Conservation (phyloP, 1,140 invertebrate genomes). For the Plutomurus gul region DNA sequence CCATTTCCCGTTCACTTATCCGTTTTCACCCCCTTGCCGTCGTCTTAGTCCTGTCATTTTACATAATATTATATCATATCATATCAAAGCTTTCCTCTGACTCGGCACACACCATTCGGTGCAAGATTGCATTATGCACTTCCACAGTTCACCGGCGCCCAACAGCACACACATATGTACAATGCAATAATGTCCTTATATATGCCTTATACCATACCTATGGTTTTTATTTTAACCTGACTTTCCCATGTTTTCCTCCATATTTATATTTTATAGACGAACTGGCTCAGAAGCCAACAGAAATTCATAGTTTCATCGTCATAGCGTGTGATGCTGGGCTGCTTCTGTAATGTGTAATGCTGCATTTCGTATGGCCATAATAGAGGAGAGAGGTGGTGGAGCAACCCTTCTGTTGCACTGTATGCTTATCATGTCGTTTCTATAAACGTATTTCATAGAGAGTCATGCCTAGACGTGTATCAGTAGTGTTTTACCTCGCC, state of each 20-base stretch:
- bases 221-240: background rate
- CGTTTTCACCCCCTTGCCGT: conserved; percentile 9
- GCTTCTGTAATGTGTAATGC: too few relatives aligned
- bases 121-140: background rate
- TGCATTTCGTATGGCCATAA: too few relatives aligned
- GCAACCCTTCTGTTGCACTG: background rate
- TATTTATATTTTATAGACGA: conserved; percentile 23
- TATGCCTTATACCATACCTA: background rate
- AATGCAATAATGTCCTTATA: too few relatives aligned
- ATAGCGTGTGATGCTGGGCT: too few relatives aligned
- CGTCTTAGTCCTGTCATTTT: background rate
- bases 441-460: background rate
- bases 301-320: conserved; percentile 21
- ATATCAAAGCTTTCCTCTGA: conserved; percentile 21
- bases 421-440: conserved; percentile 25
- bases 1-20: background rate
- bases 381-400: too few relatives aligned
- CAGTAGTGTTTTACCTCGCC: too few relatives aligned
- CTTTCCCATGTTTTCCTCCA: conserved; percentile 8
- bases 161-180: too few relatives aligned
- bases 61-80: conserved; percentile 4
- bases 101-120: background rate
- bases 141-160: too few relatives aligned
- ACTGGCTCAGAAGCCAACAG: background rate
- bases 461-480: background rate